A percentile compares a stretch with the other conserved stretches of the same genome.
These are phyloP conservation scores for Zygogramma bicolorata DNA, from an alignment of 2,888 invertebrate genomes.

Conservation along the genomic window DNA sequence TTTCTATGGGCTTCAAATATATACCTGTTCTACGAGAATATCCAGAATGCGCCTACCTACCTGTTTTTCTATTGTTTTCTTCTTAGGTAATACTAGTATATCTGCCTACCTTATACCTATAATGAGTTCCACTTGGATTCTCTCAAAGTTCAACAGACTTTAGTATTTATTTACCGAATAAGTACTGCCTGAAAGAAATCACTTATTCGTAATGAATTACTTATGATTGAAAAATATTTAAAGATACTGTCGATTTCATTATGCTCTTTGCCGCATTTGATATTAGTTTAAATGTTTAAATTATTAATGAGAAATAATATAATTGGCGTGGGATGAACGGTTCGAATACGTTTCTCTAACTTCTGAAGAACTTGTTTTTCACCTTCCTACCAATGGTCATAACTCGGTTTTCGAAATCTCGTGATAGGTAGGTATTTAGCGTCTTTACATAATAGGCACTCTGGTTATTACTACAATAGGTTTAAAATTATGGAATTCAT, in stretches of 20 bases:
- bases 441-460: too few relatives aligned
- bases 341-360: not conserved
- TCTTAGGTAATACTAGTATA: not conserved
- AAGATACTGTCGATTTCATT: too few relatives aligned
- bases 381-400: not conserved
- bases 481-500: too few relatives aligned
- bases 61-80: slow-evolving; percentile 15
- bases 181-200: too few relatives aligned
- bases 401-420: not conserved
- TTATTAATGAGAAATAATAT: too few relatives aligned
- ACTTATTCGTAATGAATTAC: too few relatives aligned
- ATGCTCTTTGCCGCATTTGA: too few relatives aligned
- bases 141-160: not conserved
- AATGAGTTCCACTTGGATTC: slow-evolving; percentile 8
- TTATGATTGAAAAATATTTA: too few relatives aligned
- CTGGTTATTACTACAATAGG: too few relatives aligned
- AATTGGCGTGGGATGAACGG: not conserved
- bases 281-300: too few relatives aligned
- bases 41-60: not conserved
- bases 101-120: slow-evolving; percentile 1
- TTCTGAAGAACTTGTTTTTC: not conserved
- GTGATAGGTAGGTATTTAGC: too few relatives aligned
- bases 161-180: too few relatives aligned
- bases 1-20: not conserved
- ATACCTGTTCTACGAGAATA: not conserved